Percentiles rank a stretch among this genome's conserved stretches.
phyloP scores from a whole-genome alignment of 2,888 invertebrate genomes.

The Lumbricus terrestris region DNA sequence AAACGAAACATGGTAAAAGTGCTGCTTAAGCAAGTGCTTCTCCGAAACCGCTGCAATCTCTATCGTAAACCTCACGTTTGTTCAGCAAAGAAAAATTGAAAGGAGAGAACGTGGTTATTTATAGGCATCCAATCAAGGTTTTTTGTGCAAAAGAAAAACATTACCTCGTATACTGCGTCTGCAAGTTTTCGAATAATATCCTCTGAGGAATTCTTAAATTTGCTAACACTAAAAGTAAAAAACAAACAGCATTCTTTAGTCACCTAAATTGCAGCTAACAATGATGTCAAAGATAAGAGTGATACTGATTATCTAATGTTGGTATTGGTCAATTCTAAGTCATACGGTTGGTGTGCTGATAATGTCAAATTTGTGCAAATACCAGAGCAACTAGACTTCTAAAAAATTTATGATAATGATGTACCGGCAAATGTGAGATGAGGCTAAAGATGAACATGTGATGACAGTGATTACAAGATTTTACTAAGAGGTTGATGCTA shows the following conservation, averaged over 20 bases:
- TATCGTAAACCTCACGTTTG: neutral
- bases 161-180: conserved; percentile 10
- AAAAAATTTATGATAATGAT: neutral
- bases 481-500: neutral
- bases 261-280: neutral
- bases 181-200: conserved; percentile 6
- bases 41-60: neutral
- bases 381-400: neutral
- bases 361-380: neutral
- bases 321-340: neutral
- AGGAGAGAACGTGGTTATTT: neutral
- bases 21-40: neutral
- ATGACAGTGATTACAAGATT: neutral
- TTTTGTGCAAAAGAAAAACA: neutral
- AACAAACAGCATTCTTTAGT: neutral
- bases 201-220: conserved; percentile 1
- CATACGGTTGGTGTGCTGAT: neutral
- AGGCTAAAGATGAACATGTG: neutral
- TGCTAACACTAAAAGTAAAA: neutral
- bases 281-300: neutral
- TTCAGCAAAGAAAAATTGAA: neutral
- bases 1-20: neutral
- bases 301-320: neutral
- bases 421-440: neutral
- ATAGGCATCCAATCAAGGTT: neutral